Conservation (phyloP, 2,113 vertebrate genomes). For the Uria aalge region DNA sequence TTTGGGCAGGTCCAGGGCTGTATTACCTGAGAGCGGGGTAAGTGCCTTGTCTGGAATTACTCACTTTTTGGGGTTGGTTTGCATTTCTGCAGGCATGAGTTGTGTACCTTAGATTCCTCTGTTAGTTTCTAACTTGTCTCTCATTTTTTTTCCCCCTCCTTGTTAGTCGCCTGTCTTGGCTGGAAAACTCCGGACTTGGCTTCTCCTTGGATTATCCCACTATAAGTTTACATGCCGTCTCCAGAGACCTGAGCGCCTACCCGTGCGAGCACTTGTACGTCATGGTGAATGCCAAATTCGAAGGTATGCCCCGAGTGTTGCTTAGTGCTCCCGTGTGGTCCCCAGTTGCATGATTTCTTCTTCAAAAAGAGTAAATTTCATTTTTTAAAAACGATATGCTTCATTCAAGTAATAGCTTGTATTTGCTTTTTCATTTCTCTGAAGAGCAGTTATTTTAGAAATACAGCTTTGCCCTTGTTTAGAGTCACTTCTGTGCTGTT, state of each 20-base stretch:
- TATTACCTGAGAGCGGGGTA: rapidly evolving
- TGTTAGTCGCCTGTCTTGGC: slow-evolving; percentile 88
- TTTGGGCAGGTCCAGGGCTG: not conserved
- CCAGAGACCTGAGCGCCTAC: slow-evolving; percentile 85
- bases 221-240: slow-evolving; percentile 93
- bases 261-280: slow-evolving; percentile 94
- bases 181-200: slow-evolving; percentile 87
- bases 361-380: not conserved
- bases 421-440: not conserved
- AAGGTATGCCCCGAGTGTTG: slow-evolving; percentile 56
- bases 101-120: not conserved
- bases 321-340: rapidly evolving
- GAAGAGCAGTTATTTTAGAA: not conserved
- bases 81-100: not conserved
- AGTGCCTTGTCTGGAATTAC: not conserved
- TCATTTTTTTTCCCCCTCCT: not conserved
- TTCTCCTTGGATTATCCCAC: slow-evolving; percentile 94
- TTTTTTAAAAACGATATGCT: not conserved
- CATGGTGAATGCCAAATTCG: slow-evolving; percentile 92
- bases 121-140: not conserved
- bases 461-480: not conserved
- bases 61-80: not conserved
- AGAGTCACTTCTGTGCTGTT: not conserved
- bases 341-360: not conserved
- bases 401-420: not conserved